These are phyloP conservation scores for Crepidodera aurea DNA, from an alignment of 2,888 invertebrate genomes.

Conservation along the genomic window DNA sequence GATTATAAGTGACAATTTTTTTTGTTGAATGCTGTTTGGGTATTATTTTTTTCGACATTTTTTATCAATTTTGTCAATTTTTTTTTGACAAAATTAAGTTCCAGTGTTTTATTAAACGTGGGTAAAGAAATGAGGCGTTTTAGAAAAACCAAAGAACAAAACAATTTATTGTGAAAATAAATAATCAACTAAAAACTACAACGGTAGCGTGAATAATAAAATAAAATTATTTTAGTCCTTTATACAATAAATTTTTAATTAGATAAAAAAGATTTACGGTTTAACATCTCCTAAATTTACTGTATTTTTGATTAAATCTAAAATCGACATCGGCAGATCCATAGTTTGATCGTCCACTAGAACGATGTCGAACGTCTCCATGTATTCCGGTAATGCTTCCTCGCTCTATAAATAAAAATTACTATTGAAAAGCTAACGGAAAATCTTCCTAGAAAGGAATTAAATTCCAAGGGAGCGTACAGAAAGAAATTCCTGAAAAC, in stretches of 20 bases:
- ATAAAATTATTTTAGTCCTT: background rate
- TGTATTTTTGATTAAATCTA: slow-evolving; percentile 46
- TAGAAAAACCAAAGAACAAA: background rate
- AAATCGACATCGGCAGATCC: slow-evolving; percentile 67
- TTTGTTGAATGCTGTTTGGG: no score
- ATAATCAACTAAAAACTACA: background rate
- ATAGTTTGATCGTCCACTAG: slow-evolving; percentile 89
- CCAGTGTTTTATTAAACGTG: no score
- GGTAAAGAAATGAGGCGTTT: no score
- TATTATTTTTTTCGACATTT: no score
- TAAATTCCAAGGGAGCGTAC: no score
- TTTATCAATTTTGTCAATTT: no score
- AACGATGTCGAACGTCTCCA: slow-evolving; percentile 88
- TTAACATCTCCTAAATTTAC: slow-evolving; percentile 9
- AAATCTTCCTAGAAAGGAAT: no score
- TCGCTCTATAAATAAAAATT: slow-evolving; percentile 27
- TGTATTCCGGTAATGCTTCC: slow-evolving; percentile 69
- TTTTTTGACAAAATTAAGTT: no score
- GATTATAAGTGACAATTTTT: no score
- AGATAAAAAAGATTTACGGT: slow-evolving; percentile 8
- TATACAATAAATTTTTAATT: background rate
- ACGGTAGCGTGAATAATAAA: background rate
- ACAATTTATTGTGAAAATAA: background rate
- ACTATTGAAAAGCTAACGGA: no score
- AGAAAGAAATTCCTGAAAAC: no score